phyloP scores from a whole-genome alignment of 2,888 invertebrate genomes.

The Mechanitis messenoides region DNA sequence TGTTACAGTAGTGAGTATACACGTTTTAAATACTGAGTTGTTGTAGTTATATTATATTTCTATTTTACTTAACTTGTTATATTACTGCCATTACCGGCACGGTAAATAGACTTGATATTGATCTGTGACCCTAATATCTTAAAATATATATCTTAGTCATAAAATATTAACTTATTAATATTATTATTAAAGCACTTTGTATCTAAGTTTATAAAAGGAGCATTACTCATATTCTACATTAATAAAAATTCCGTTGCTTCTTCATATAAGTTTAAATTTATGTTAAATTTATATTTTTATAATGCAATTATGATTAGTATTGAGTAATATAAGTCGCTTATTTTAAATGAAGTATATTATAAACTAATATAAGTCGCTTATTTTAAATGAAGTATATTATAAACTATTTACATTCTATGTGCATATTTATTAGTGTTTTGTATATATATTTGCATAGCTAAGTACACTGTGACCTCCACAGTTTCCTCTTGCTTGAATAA shows the following conservation, averaged over 20 bases:
- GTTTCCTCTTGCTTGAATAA: conserved; percentile 13
- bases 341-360: not conserved
- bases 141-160: not conserved
- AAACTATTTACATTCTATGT: not conserved
- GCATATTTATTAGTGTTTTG: not conserved
- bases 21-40: too few relatives aligned
- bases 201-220: not conserved
- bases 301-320: too few relatives aligned
- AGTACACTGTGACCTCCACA: conserved; percentile 14
- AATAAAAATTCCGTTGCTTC: too few relatives aligned
- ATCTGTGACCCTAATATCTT: not conserved
- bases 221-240: too few relatives aligned
- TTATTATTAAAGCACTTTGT: not conserved
- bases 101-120: conserved; percentile 2
- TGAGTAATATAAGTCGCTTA: too few relatives aligned
- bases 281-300: too few relatives aligned
- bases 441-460: conserved; percentile 4
- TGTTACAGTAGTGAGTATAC: too few relatives aligned
- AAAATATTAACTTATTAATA: not conserved
- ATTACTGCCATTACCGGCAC: not conserved
- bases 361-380: not conserved
- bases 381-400: not conserved
- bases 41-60: not conserved
- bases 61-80: not conserved
- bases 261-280: too few relatives aligned